Percentiles rank a stretch among this genome's conserved stretches.
phyloP scores from a whole-genome alignment of 1,140 invertebrate species.

The Philopotamus ludificatus region DNA sequence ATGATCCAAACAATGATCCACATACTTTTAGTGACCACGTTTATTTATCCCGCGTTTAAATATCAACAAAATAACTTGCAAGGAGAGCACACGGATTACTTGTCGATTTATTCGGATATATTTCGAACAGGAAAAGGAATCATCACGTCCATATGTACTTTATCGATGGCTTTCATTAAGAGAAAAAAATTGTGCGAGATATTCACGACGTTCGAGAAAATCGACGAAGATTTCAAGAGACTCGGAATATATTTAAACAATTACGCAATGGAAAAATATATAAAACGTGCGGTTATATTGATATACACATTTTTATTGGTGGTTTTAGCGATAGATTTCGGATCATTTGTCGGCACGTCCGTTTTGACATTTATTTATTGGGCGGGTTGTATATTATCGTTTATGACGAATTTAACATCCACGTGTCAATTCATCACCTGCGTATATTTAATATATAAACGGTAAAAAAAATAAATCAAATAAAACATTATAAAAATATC shows the following conservation, averaged over 20 bases:
- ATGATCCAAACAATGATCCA: constrained; percentile 8
- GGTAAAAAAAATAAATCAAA: constrained; percentile 11
- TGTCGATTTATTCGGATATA: constrained; percentile 29
- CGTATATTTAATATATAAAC: constrained; percentile 24
- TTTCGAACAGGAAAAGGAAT: constrained; percentile 21
- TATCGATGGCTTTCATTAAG: neutral
- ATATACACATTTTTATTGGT: constrained; percentile 1
- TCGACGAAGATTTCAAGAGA: constrained; percentile 25
- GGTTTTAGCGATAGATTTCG: constrained; percentile 11
- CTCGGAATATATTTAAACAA: constrained; percentile 21
- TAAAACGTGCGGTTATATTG: neutral
- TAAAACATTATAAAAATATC: neutral
- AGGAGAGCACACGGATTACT: neutral
- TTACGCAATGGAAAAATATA: constrained; percentile 6
- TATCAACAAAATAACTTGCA: constrained; percentile 18
- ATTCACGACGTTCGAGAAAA: constrained; percentile 11
- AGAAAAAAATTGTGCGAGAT: constrained; percentile 19
- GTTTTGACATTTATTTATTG: constrained; percentile 16
- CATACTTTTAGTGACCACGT: neutral
- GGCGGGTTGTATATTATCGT: constrained; percentile 12
- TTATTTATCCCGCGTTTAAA: constrained; percentile 2
- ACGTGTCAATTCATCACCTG: constrained; percentile 22
- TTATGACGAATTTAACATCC: constrained; percentile 13
- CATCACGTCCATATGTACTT: neutral
- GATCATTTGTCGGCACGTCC: constrained; percentile 10